These are phyloP conservation scores for Strigops habroptila DNA, from an alignment of 2,113 vertebrate genomes.

Conservation along the genomic window DNA sequence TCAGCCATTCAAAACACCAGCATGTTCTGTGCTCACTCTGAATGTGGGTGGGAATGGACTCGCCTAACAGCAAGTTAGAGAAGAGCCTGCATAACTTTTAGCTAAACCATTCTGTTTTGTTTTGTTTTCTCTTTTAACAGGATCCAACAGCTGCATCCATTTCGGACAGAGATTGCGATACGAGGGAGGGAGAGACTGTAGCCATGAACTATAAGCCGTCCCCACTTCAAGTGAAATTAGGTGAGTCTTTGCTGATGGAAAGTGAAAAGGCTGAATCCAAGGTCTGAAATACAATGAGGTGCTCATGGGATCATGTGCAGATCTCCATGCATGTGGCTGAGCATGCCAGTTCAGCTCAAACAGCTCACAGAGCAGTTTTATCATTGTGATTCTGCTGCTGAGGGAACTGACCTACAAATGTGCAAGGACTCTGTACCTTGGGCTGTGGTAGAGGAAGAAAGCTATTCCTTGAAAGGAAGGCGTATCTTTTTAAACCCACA, in stretches of 20 bases:
- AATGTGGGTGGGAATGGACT: neutral
- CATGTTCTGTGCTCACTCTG: neutral
- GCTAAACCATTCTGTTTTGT: neutral
- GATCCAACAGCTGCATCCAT: slow-evolving; percentile 87
- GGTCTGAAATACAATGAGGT: neutral
- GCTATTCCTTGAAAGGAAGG: neutral
- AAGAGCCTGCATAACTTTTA: neutral
- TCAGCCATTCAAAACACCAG: fast-evolving
- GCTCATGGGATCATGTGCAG: fast-evolving
- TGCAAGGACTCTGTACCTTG: neutral
- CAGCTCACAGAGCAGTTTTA: neutral
- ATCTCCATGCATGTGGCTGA: fast-evolving
- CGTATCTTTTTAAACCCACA: neutral
- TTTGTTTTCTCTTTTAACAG: slow-evolving; percentile 69
- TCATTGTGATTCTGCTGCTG: neutral
- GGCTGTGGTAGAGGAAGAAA: neutral
- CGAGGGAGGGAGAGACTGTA: slow-evolving; percentile 89
- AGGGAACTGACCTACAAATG: neutral
- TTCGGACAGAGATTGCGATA: slow-evolving; percentile 84
- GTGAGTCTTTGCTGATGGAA: slow-evolving; percentile 73
- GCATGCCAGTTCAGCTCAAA: neutral
- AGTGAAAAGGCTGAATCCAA: neutral
- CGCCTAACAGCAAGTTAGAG: fast-evolving
- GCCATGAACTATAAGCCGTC: slow-evolving; percentile 96
- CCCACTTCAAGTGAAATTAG: slow-evolving; percentile 94